phyloP scores from a whole-genome alignment of 2,113 vertebrate genomes.

The Centropristis striata region DNA sequence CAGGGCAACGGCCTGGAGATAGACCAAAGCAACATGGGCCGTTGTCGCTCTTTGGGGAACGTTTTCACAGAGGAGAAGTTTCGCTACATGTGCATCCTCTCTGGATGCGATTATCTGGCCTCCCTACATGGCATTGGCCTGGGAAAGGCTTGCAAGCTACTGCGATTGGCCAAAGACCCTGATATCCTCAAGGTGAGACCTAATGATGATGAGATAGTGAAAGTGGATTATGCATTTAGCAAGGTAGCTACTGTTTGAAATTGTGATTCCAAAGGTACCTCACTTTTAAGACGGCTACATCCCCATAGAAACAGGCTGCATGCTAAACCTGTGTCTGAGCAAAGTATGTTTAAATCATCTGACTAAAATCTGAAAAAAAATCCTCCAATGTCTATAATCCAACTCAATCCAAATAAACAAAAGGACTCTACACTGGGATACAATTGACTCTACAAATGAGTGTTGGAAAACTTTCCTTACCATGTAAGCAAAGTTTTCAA shows the following conservation, averaged over 20 bases:
- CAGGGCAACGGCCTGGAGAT: constrained; percentile 95
- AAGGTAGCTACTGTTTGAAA: too few relatives aligned
- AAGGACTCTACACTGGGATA: too few relatives aligned
- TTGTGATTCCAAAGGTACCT: background rate
- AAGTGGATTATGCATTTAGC: background rate
- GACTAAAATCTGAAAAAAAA: background rate
- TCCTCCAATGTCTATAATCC: too few relatives aligned
- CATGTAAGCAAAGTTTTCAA: too few relatives aligned
- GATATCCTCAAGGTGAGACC: constrained; percentile 93
- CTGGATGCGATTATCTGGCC: constrained; percentile 97
- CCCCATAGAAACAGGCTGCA: background rate
- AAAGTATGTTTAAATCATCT: background rate
- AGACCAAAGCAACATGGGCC: constrained; percentile 91
- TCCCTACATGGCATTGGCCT: constrained; percentile 96
- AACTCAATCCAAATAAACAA: too few relatives aligned
- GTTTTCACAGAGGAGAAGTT: constrained; percentile 98
- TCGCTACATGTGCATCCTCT: constrained; percentile 98
- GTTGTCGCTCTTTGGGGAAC: constrained; percentile 92
- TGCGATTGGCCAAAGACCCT: constrained; percentile 93
- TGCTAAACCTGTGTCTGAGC: background rate
- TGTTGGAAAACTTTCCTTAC: too few relatives aligned
- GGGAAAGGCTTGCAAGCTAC: constrained; percentile 95
- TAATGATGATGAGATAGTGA: background rate
- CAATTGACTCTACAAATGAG: too few relatives aligned
- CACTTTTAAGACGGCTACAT: background rate